Base-by-base conservation (phyloP, 2,797 vertebrate species). In the Pseudochromis fuscus region DNA sequence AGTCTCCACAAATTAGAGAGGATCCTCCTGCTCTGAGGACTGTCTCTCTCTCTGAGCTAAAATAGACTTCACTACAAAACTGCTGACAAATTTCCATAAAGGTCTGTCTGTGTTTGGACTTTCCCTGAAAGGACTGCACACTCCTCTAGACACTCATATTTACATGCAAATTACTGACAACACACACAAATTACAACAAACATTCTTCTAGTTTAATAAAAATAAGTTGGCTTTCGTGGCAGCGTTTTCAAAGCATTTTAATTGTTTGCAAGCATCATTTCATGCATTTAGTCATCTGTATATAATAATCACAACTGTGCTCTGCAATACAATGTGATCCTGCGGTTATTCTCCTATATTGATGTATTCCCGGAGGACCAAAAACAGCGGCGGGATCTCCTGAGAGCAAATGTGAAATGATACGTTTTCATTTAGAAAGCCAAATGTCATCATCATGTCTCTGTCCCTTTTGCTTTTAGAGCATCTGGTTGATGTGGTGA, bases 401-500 rank as follows among this genome's bases (percentile, higher is more conserved):
- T 74, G 76, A 85, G 82, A 88, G 85, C 80, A 75, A 88, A 90
- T 83, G 82, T 88, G 83, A 94, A 93, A 94, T 91, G 79, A 91
- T 91, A 92, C 80, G 90, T 93, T 94, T 94, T 92, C 88, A 90
- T 93, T 93, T 86, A 88, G 87, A 91, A 91, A 92, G 88, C 89
- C 87, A 77, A 93, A 94, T 93, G 86, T 92, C 90, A 93, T 92
- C 91, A 88, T 93, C 88, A 72, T 90, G 90, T 93, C 90, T 92
- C 82, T 88, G 88, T 85, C 86, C 85, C 85, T 87, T 83, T 83
- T 85, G 83, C 88, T 90, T 90, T 92, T 64, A 76, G 87, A 88
- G 89, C 81, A 52, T 75, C 83, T 86, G 88, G 91, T 89, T 93
- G 91, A 95, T 94, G 93, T 94, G 94, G 93, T 94, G 85, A 93